Evolutionary conservation across 2,888 invertebrate species (phyloP), one percentile per base, ranked within the genome.

Genomic region (Cyclophora punctaria): DNA sequence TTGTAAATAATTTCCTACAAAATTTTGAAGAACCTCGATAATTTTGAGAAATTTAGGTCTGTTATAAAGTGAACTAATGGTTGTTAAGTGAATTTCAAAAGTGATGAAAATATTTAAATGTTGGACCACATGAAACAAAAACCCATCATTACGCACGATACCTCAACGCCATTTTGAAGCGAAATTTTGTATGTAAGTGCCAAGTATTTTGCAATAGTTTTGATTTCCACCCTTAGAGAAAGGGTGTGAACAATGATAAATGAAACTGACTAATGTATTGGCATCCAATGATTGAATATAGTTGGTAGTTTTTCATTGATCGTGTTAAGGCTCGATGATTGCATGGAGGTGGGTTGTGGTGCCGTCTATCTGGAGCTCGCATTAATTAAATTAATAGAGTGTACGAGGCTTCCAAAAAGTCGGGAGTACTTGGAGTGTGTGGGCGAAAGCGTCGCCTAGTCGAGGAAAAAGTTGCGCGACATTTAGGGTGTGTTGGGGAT

Each of bases 81-180:
- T 73, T 69, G 61, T 64, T 60, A 69, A 73, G 79, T 83, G 79
- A 77, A 67, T 72, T 71, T 55, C 58, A 59, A 73, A 69, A 75
- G 83, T 79, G 73, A 83, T 81, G 80, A 64, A 64, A 80, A 74
- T 71, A 69, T 68, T 60, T 75, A 75, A 70, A 75, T 69, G 66
- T 74, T 75, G 83, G 82, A 76, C 78, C 77, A 69, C 80, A 79
- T 80, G 80, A 86, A 86, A 85, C 86, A 84, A 87, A 88, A 88
- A 88, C 83, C 88, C 83, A 84, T 86, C 86, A 83, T 84, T 85
- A 84, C 89, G 87, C 89, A 89, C 87, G 89, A 86, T 86, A 85
- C 79, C 75, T 74, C 80, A 88, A 88, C 90, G 90, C 90, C 90
- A 90, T 90, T 89, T 90, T 90, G 89, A 89, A 87, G 89, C 89